These are phyloP conservation scores for Macroglossus sobrinus DNA, from an alignment of 2,113 vertebrate genomes.

Conservation along the genomic window DNA sequence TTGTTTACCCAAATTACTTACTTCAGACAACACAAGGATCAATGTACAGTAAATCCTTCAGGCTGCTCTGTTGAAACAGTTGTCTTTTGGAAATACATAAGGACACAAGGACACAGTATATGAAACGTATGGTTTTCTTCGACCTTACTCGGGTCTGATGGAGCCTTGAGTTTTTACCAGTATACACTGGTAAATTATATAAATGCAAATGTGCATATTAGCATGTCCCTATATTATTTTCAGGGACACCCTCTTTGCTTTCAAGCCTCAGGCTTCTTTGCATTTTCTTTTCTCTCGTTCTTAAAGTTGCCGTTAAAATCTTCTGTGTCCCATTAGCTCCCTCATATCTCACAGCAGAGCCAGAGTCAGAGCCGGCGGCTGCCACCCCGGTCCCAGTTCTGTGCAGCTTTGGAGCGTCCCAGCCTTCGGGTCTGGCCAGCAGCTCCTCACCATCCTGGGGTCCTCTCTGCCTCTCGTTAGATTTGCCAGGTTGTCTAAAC, in stretches of 20 bases:
- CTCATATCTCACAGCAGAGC: background rate
- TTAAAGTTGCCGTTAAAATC: background rate
- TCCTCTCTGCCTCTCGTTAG: background rate
- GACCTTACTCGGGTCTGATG: background rate
- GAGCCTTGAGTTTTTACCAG: no score
- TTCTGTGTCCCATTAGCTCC: background rate
- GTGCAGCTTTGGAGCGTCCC: background rate
- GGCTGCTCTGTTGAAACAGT: background rate
- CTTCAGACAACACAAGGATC: background rate
- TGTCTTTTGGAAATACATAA: background rate
- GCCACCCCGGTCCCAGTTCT: background rate
- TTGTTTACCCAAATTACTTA: background rate
- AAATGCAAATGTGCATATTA: background rate
- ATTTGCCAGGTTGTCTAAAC: background rate
- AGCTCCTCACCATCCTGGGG: background rate
- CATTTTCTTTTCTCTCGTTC: background rate
- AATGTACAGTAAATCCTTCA: background rate
- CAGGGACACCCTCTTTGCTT: background rate
- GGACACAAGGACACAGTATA: background rate
- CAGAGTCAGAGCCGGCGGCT: background rate
- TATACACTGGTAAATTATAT: background rate
- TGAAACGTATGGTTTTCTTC: background rate
- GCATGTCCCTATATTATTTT: background rate
- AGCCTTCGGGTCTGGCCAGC: background rate
- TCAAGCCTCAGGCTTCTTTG: background rate